Conservation (phyloP, 2,113 vertebrate genomes). For the Numenius arquata region DNA sequence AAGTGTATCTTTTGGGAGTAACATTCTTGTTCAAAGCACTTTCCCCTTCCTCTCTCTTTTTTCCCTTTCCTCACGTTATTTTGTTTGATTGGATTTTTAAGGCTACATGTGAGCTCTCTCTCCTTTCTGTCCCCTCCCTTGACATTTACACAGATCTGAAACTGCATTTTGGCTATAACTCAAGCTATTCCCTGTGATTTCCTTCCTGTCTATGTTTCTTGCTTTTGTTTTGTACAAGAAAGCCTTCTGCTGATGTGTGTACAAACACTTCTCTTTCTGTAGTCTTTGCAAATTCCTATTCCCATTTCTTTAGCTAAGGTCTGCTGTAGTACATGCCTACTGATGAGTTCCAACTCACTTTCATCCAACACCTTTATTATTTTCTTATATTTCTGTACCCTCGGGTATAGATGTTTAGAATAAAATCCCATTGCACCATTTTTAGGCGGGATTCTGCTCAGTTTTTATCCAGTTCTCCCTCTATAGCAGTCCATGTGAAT, state of each 20-base stretch:
- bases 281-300: background rate
- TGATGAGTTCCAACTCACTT: background rate
- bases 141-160: background rate
- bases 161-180: constrained; percentile 5
- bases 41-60: background rate
- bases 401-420: background rate
- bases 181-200: constrained; percentile 5
- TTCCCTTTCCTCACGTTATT: background rate
- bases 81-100: background rate
- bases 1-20: background rate
- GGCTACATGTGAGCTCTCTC: background rate
- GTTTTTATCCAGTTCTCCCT: background rate
- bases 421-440: background rate
- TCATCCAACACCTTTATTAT: background rate
- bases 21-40: background rate
- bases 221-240: constrained; percentile 16
- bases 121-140: background rate
- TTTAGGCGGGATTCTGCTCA: background rate
- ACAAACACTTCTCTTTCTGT: background rate
- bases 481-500: background rate
- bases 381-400: background rate
- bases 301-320: background rate
- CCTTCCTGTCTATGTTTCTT: constrained; percentile 45
- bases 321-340: background rate
- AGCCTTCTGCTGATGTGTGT: background rate